Percentiles rank a stretch among this genome's conserved stretches.
Evolutionary conservation across 92 coral and sea anemone species (phyloP).

Genomic region (Porites lobata): DNA sequence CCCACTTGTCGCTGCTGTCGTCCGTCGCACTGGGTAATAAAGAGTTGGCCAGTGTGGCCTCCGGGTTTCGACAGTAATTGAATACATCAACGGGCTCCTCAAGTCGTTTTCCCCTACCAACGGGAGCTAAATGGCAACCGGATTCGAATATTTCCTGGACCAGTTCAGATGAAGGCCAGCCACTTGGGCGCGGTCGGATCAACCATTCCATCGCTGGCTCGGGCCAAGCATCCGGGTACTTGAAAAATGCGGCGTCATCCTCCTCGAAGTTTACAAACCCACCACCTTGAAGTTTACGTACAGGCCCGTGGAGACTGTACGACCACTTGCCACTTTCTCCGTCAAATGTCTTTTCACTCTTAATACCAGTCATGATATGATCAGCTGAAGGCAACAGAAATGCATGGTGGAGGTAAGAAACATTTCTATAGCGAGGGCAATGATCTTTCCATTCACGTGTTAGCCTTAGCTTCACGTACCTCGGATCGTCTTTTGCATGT

Average conservation of each 20-base stretch:
- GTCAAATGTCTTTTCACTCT: background rate
- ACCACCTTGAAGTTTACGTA: conserved; percentile 56
- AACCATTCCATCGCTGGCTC: conserved; percentile 91
- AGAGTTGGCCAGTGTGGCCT: background rate
- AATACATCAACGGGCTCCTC: conserved; percentile 61
- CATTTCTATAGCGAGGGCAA: conserved; percentile 64
- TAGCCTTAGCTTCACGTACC: conserved; percentile 73
- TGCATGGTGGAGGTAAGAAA: conserved; percentile 60
- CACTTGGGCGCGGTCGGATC: conserved; percentile 73
- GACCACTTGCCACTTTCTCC: conserved; percentile 5
- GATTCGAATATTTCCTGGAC: conserved; percentile 80
- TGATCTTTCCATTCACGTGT: conserved; percentile 79
- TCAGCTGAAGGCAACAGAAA: conserved; percentile 54
- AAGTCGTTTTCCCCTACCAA: conserved; percentile 79
- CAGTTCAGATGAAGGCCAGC: conserved; percentile 87
- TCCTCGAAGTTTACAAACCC: conserved; percentile 53
- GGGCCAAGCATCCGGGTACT: conserved; percentile 84
- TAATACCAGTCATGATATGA: background rate
- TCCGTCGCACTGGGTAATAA: background rate
- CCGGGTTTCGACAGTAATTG: conserved; percentile 63
- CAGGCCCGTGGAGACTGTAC: conserved; percentile 77
- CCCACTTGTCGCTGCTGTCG: background rate
- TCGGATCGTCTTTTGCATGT: conserved; percentile 73
- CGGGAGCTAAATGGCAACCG: conserved; percentile 88
- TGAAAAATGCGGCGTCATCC: conserved; percentile 72